These are phyloP conservation scores for Protula sp. DNA, from an alignment of 2,888 invertebrate genomes.

Conservation along the genomic window DNA sequence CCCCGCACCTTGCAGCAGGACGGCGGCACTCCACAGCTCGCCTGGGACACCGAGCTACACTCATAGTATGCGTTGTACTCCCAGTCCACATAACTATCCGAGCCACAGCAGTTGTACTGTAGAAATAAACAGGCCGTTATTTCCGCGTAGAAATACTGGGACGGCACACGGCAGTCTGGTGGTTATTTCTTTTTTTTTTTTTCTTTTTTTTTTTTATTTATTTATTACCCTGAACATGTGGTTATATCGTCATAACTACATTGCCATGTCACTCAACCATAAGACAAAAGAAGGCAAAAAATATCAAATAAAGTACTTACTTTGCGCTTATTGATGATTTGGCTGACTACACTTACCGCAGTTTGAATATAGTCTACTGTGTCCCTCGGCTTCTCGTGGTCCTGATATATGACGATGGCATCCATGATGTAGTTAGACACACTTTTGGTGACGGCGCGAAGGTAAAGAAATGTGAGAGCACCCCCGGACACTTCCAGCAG, in stretches of 20 bases:
- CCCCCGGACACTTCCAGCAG: background rate
- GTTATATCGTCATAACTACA: no score
- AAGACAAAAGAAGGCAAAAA: no score
- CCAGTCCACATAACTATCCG: conserved; percentile 30
- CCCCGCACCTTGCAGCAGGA: conserved; percentile 26
- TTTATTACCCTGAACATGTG: no score
- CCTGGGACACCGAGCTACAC: conserved; percentile 22
- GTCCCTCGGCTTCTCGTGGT: conserved; percentile 10
- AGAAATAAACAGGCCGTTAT: no score
- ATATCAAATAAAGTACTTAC: background rate
- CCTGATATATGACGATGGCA: background rate
- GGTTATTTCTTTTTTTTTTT: no score
- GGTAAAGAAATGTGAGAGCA: background rate
- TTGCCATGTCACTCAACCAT: no score
- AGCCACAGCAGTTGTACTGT: conserved; percentile 33
- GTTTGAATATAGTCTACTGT: conserved; percentile 23
- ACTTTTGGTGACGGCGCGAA: background rate
- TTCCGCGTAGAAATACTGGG: no score
- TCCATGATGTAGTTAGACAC: background rate
- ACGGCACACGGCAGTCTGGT: no score
- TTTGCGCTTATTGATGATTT: background rate
- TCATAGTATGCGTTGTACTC: conserved; percentile 27
- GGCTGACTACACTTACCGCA: conserved; percentile 11
- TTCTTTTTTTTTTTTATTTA: no score
- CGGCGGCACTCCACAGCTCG: conserved; percentile 28